Base-by-base conservation (phyloP, 2,797 vertebrate species). In the Semotilus atromaculatus region DNA sequence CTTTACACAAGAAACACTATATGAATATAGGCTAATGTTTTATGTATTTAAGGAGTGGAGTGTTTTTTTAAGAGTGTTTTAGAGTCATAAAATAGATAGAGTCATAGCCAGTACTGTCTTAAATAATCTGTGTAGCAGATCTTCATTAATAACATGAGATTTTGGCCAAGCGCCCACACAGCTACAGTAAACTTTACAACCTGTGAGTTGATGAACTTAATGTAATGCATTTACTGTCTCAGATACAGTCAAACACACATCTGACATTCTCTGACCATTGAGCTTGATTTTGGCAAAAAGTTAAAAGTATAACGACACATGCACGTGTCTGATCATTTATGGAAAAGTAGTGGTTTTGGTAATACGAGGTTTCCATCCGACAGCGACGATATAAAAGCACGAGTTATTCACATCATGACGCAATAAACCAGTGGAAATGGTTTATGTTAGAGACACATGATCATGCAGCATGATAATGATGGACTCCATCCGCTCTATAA, bases 401-500 rank as follows among this genome's bases (percentile, higher is more conserved):
- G 26, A 31, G 14, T 26, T 31, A 64, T 64, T 16, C 60, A 7
- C 1, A 14, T 29, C 60, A 10, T 66, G 21, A 78, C 48, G n/a
- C 31, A 31, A 76, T 58, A n/a, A 29, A 68, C 19, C 68, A 45
- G 48, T 18, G 8, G n/a, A 74, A 11, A 29, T 40, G 66, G 23
- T 38, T n/a, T 34, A 55, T 40, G 48, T n/a, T 60, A 19, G 53
- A 43, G 77, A 71, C 68, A 81, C 62, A 21, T 45, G 34, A 1
- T 18, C 13, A 58, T 75, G 67, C 70, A 53, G 43, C 9, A 40
- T 55, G 34, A 78, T 60, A 48, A 86, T 55, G 58, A 38, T 7
- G 13, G 31, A 34, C 58, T 70, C 23, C 19, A n/a, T 72, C 53
- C 18, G 31, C 45, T n/a, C 66, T 74, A 55, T 58, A 36, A 81